Percentiles rank a stretch among this genome's conserved stretches.
Evolutionary conservation across 2,888 invertebrate genomes (phyloP).

Genomic region (Neoitamus cyanurus): DNA sequence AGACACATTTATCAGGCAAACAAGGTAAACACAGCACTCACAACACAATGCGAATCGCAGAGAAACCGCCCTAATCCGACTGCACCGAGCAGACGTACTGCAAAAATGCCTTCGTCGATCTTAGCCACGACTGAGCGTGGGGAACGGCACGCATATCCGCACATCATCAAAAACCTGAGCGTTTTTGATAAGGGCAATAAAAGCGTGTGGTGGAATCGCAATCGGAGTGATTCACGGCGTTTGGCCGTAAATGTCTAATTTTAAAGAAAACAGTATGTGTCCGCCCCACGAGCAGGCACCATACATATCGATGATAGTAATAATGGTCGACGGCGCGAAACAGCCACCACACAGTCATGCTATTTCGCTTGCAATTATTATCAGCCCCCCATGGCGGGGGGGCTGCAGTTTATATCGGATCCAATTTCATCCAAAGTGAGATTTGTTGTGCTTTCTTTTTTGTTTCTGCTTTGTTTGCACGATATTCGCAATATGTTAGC

Average conservation of each 20-base stretch:
- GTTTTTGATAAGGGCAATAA: conserved; percentile 33
- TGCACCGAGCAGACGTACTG: neutral
- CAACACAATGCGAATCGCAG: neutral
- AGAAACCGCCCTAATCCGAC: neutral
- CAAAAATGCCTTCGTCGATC: neutral
- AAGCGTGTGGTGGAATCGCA: neutral
- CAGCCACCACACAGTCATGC: neutral
- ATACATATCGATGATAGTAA: neutral
- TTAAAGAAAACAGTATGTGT: neutral
- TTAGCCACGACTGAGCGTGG: neutral
- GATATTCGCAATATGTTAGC: neutral
- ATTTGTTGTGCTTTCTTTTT: neutral
- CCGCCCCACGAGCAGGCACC: neutral
- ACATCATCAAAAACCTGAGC: conserved; percentile 25
- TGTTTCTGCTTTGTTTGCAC: conserved; percentile 6
- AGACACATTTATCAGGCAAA: neutral
- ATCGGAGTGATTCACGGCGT: conserved; percentile 12
- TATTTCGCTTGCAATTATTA: conserved; percentile 26
- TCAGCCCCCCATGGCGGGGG: neutral
- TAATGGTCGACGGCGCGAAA: neutral
- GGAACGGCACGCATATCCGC: conserved; percentile 14
- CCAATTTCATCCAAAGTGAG: conserved; percentile 6
- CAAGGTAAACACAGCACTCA: neutral
- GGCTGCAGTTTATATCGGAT: neutral
- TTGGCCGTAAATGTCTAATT: conserved; percentile 31